Percentiles rank a stretch among this genome's conserved stretches.
phyloP scores from a whole-genome alignment of 2,113 vertebrate genomes.

The Poeciliopsis retropinna region DNA sequence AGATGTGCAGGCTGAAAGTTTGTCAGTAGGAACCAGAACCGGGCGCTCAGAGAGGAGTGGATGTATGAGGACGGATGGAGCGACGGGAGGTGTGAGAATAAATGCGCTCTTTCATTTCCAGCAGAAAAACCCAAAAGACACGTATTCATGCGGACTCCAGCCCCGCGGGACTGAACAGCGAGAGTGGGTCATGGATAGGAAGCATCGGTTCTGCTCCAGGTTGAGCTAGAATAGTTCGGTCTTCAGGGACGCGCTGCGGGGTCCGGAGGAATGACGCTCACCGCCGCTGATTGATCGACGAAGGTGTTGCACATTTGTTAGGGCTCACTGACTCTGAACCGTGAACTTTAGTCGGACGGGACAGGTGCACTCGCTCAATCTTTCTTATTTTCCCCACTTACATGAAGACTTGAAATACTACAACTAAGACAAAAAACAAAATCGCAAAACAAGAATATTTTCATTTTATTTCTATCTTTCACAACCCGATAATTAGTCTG shows the following conservation, averaged over 20 bases:
- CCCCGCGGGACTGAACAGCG: background rate
- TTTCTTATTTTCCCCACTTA: background rate
- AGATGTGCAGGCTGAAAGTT: slow-evolving; percentile 52
- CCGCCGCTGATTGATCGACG: slow-evolving; percentile 21
- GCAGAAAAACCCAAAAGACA: slow-evolving; percentile 12
- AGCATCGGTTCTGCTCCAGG: slow-evolving; percentile 2
- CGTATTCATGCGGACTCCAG: slow-evolving; percentile 3
- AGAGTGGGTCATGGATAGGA: slow-evolving; percentile 13
- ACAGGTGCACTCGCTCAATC: slow-evolving; percentile 55
- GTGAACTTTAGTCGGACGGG: slow-evolving; percentile 34
- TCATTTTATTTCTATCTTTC: background rate
- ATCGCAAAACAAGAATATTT: background rate
- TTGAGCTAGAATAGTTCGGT: slow-evolving; percentile 17
- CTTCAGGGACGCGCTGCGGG: slow-evolving; percentile 43
- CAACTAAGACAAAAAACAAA: too few relatives aligned
- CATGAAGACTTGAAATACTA: background rate
- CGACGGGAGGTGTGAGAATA: slow-evolving; percentile 61
- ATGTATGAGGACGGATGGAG: slow-evolving; percentile 46
- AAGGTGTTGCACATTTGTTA: slow-evolving; percentile 44
- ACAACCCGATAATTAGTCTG: background rate
- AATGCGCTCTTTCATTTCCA: slow-evolving; percentile 79
- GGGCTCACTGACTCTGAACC: slow-evolving; percentile 34
- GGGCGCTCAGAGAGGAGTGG: slow-evolving; percentile 52
- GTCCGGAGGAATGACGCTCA: slow-evolving; percentile 9
- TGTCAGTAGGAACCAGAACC: slow-evolving; percentile 62